Conservation (phyloP, 1,140 invertebrate species). For the Saccostrea cuccullata region DNA sequence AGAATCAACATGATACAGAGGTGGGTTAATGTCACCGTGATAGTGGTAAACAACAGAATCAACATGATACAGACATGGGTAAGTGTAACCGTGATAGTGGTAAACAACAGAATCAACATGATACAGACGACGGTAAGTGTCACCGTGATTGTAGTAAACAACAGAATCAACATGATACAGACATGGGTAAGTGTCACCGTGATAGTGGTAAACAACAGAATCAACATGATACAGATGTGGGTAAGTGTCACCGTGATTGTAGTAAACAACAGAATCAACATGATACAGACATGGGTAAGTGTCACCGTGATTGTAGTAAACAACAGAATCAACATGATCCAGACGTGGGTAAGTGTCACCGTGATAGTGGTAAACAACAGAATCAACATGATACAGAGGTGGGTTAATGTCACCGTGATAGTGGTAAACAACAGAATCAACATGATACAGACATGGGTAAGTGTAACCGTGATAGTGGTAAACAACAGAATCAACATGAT, state of each 20-base stretch:
- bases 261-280: slow-evolving; percentile 55
- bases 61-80: slow-evolving; percentile 89
- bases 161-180: slow-evolving; percentile 83
- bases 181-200: slow-evolving; percentile 84
- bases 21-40: slow-evolving; percentile 80
- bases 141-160: background rate
- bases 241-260: slow-evolving; percentile 58
- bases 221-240: slow-evolving; percentile 90
- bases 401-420: slow-evolving; percentile 77
- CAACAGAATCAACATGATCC: slow-evolving; percentile 79
- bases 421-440: slow-evolving; percentile 36
- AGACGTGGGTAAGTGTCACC: slow-evolving; percentile 86
- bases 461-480: background rate
- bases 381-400: slow-evolving; percentile 90
- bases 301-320: background rate
- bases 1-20: slow-evolving; percentile 87
- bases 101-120: slow-evolving; percentile 66
- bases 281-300: slow-evolving; percentile 88
- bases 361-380: background rate
- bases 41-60: background rate
- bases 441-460: slow-evolving; percentile 88
- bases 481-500: slow-evolving; percentile 73
- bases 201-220: background rate
- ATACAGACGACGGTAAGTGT: slow-evolving; percentile 88
- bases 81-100: slow-evolving; percentile 35